phyloP scores from a whole-genome alignment of 1,140 invertebrate species.

The Atta colombica region DNA sequence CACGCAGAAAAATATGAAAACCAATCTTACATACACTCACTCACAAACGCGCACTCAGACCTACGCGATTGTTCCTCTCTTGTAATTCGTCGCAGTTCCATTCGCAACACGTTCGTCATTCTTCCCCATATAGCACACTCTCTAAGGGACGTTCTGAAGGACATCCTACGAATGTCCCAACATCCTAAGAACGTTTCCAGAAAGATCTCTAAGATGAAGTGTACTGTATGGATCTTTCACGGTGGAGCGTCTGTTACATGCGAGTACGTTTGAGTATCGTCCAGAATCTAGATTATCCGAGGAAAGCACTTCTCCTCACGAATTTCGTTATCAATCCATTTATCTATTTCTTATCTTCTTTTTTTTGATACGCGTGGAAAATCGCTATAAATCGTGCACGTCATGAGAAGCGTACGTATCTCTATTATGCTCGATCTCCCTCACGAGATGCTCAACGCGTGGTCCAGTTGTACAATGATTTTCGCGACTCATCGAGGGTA shows the following conservation, averaged over 20 bases:
- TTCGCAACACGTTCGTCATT: not conserved
- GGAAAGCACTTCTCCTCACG: not conserved
- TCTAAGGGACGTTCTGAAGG: too few species aligned
- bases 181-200: too few species aligned
- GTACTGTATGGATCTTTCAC: too few species aligned
- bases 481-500: not conserved
- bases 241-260: not conserved
- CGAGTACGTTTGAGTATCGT: not conserved
- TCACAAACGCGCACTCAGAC: not conserved
- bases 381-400: not conserved
- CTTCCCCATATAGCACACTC: too few species aligned
- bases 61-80: not conserved
- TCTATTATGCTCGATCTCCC: not conserved
- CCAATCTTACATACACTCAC: not conserved
- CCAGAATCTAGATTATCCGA: not conserved
- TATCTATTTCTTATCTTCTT: not conserved
- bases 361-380: not conserved
- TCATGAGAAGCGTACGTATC: not conserved
- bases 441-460: too few species aligned
- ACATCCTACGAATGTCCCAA: too few species aligned
- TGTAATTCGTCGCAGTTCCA: not conserved
- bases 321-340: not conserved
- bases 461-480: not conserved
- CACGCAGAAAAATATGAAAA: not conserved
- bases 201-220: too few species aligned